Base-by-base conservation (phyloP, 2,113 vertebrate species). In the Macquaria australasica region DNA sequence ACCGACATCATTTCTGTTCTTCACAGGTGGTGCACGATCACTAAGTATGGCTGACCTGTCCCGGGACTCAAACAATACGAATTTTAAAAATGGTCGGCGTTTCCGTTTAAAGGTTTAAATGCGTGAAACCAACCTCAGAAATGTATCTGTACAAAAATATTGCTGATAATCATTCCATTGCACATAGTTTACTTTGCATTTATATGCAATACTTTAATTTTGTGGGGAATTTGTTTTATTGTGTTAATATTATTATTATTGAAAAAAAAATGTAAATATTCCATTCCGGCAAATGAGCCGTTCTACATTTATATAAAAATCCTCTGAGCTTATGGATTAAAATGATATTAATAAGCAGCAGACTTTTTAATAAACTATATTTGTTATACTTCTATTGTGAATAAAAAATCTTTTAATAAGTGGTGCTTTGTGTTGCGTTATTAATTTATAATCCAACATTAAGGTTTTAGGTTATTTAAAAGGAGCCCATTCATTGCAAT, bases 331-430 rank as follows among this genome's bases (percentile, higher is more conserved):
- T 96, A 97, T 94, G 93, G 90, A 95, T 95, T 96, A 94, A 93
- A 95, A 95, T 95, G 95, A 96, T 96, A 97, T 97, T 91, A 98
- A 96, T 95, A 95, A 97, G 94, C 97, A 96, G 96, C 95, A 97
- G 96, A 98, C 96, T 97, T 98, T 99, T 98, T 98, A 97, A 98
- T 96, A 97, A 96, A 97, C 95, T 99, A 99, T 99, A 99, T 99
- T 99, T 99, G 97, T 98, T 98, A 98, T 96, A 97, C 95, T 98
- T 98, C 96, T 97, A 98, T 98, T 98, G 97, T 99, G 97, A 99
- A 98, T 99, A 99, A 99, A 95, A 76, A 97, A 96, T 95, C 96
- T 98, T 99, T 98, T 98, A 97, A 95, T 98, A 98, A 95, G 41
- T 75, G 14, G 20, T 74, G 75, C 68, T 71, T 78, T 74, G 31